Base-by-base conservation (phyloP, 2,888 invertebrate genomes). In the Ophonus ardosiacus region DNA sequence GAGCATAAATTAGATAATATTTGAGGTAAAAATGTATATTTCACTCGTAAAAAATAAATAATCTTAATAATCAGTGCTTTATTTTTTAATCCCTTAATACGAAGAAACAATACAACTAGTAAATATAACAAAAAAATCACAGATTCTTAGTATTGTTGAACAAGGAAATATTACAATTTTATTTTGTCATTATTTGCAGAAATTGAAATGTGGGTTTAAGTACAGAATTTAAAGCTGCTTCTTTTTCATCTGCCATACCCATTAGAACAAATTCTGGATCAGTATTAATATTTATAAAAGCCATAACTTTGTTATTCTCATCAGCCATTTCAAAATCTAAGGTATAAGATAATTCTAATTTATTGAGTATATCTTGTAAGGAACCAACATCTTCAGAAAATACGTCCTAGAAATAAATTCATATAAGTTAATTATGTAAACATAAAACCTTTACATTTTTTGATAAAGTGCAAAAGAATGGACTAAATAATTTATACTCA, bases 1-100 rank as follows among this genome's bases (percentile, higher is more conserved):
- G 91, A 91, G 88, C 87, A 89, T 63, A 79, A 85, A 63, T 74
- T 56, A 10, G 15, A 43, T 63, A 63, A 21, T 63, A 63, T 21
- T 10, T 10, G 21, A 61, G 21, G 6, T 8, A 63, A 24, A n/a
- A 57, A 40, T 51, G 13, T 51, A 51, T 10, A 51, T 51, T 51
- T 51, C 13, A 13, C 13, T 5, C 2, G 10, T 10, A 51, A 51
- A 13, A 13, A 51, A 51, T 13, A 51, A 51, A 8, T 51, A 31
- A 31, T 31, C 31, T 31, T 31, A 31, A 5, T 1, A 31, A 6
- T 31, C 5, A 31, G 31, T 51, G 43, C 13, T 51, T 51, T 51
- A 51, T 8, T 51, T 51, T 51, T 31, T 31, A 31, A 31, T 51
- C 43, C 43, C 43, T 51, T 51, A 51, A 13, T 51, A 31, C 31